A percentile compares a stretch with the other conserved stretches of the same genome.
phyloP scores from a whole-genome alignment of 2,113 vertebrate genomes.

The Dromaius novaehollandiae region DNA sequence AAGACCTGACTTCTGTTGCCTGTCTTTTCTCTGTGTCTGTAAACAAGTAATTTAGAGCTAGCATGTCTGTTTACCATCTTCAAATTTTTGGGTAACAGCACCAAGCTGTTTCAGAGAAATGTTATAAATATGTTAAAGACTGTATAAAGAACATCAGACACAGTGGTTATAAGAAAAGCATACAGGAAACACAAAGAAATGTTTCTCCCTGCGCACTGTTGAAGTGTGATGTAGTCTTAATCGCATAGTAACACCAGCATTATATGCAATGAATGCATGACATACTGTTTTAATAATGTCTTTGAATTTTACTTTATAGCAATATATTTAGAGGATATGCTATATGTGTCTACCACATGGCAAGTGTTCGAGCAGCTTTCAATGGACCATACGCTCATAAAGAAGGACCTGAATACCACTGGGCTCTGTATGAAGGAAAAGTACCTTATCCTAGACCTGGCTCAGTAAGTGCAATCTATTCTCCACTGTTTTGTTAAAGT shows the following conservation, averaged over 20 bases:
- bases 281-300: background rate
- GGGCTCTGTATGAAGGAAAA: slow-evolving; percentile 91
- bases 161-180: background rate
- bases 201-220: background rate
- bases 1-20: background rate
- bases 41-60: background rate
- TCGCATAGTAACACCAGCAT: background rate
- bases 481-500: background rate
- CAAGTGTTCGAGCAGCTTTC: slow-evolving; percentile 92
- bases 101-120: background rate
- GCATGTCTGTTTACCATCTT: background rate
- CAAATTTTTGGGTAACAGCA: background rate
- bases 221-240: background rate
- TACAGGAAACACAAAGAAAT: background rate
- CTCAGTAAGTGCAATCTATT: slow-evolving; percentile 83
- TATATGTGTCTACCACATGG: slow-evolving; percentile 94
- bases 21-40: background rate
- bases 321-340: slow-evolving; percentile 96
- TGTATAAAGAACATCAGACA: background rate
- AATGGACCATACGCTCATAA: slow-evolving; percentile 94
- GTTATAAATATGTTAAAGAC: background rate
- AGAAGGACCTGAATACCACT: slow-evolving; percentile 92
- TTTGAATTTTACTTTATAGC: slow-evolving; percentile 67
- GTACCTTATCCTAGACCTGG: slow-evolving; percentile 97
- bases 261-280: background rate